Base-by-base conservation (phyloP, 2,113 vertebrate species). In the Aplodontia rufa region DNA sequence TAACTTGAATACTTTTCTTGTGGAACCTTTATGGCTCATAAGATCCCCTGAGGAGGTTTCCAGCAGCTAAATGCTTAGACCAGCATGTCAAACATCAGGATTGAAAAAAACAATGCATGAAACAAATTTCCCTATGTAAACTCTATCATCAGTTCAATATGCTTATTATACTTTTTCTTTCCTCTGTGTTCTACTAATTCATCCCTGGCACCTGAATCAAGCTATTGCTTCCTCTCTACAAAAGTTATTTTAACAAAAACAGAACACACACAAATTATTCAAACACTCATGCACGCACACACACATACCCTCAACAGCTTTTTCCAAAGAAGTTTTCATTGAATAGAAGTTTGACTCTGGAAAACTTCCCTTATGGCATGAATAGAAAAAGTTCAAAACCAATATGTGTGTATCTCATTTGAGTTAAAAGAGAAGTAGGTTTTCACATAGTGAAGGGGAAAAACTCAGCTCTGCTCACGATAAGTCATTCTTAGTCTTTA, bases 1-100 rank as follows among this genome's bases (percentile, higher is more conserved):
- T 96, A 96, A 60, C 55, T 90, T 47, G 49, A 94, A 96, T 90
- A 95, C 45, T 95, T 55, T 58, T 51, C 68, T 37, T 53, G 22
- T 83, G 87, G 96, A 97, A 97, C 93, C 95, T 74, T 95, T 35
- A 78, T 1, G 49, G 85, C 85, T 97, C 87, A 14, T 92, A 62
- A 94, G 87, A 92, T 91, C 75, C 75, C 92, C 60, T 97, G 91
- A 96, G 95, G 80, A 93, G 91, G 95, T 94, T 97, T 97, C 97
- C 97, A 97, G 90, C 30, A 93, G 74, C 72, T 75, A 58, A 97
- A 97, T 83, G 76, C 90, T 87, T 95, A 88, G 85, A 97, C 94
- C 95, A 75, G n/a, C 86, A 93, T 40, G 72, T 87, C 90, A 97
- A 97, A 97, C 17, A 1, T 88, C 2, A 88, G 49, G 85, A 92